Conservation (phyloP, 2,888 invertebrate genomes). For the Branchipolynoe longqiensis region DNA sequence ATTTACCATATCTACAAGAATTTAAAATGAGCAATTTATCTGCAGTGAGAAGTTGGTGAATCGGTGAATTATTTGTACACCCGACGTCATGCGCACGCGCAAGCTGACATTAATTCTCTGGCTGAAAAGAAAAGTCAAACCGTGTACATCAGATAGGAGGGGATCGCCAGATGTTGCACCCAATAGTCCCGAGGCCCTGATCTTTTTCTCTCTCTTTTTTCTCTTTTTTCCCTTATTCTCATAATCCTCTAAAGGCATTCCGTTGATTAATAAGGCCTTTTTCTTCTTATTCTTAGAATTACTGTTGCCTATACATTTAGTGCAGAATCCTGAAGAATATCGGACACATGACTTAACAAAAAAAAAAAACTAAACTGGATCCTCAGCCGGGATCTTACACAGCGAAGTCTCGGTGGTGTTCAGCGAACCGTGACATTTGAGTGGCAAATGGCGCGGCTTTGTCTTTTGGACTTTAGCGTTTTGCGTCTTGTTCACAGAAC, state of each 20-base stretch:
- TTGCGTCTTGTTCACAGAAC: constrained; percentile 1
- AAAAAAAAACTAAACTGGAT: no score
- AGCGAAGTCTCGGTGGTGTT: constrained; percentile 2
- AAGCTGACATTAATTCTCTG: constrained; percentile 7
- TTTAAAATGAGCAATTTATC: no score
- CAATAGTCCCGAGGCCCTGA: constrained; percentile 8
- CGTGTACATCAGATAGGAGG: constrained; percentile 11
- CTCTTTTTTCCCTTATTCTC: not conserved
- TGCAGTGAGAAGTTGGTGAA: no score
- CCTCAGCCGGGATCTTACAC: not conserved
- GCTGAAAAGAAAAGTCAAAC: constrained; percentile 11
- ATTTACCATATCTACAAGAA: no score
- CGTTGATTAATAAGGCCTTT: not conserved
- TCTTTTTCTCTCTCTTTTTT: no score
- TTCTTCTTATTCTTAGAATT: no score
- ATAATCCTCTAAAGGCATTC: constrained; percentile 24
- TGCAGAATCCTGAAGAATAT: constrained; percentile 14
- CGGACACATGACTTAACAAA: no score
- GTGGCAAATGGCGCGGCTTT: constrained; percentile 3
- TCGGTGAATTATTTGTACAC: no score
- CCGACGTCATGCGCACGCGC: constrained; percentile 18
- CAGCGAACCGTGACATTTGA: not conserved
- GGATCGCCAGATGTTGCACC: constrained; percentile 36
- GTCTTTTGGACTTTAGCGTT: not conserved
- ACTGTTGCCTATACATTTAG: constrained; percentile 19